Evolutionary conservation across 2,888 invertebrate genomes (phyloP), one percentile per base, ranked within the genome.

Genomic region (Tetranychus piercei): DNA sequence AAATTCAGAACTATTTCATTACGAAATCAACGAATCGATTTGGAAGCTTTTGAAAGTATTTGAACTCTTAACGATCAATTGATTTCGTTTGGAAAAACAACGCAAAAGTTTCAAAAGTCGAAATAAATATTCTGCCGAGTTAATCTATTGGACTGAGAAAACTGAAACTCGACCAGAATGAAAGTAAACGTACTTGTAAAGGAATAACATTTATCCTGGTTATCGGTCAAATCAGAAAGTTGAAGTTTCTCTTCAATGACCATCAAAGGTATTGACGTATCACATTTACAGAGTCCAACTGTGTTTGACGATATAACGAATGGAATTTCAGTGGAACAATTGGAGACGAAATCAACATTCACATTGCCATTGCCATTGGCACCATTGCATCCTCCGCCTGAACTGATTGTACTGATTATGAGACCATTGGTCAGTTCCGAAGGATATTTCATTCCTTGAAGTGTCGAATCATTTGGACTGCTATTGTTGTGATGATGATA

Each of bases 231-330:
- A 55, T 55, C 55, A 3, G 55, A 9, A 55, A 55, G 9, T 55
- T 9, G 15, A 55, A 55, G 9, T 55, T 55, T 55, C 55, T 55
- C 55, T 15, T 55, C 55, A 55, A 55, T 9, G 15, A 55, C 55
- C 55, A 55, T 55, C 55, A 55, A 55, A 15, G 55, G 55, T 15
- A 55, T 55, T 15, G 55, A 3, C 55, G 55, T 55, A 55, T 55
- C 15, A 55, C 55, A 55, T 55, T 55, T 55, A 55, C 55, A 55
- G 3, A 55, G 9, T 7, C 55, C 20, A 9, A 34, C 69, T 2
- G 69, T 69, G n/a, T 69, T 69, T 1, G 69, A 69, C 11, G 69
- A 69, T 4, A 69, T 69, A 2, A 69, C 22, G n/a, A 69, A 69
- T n/a, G 69, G 69, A 34, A 20, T 69, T 9, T 69, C 15, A 55